Conservation (phyloP, 2,888 invertebrate genomes). For the Lamellibrachia columna region DNA sequence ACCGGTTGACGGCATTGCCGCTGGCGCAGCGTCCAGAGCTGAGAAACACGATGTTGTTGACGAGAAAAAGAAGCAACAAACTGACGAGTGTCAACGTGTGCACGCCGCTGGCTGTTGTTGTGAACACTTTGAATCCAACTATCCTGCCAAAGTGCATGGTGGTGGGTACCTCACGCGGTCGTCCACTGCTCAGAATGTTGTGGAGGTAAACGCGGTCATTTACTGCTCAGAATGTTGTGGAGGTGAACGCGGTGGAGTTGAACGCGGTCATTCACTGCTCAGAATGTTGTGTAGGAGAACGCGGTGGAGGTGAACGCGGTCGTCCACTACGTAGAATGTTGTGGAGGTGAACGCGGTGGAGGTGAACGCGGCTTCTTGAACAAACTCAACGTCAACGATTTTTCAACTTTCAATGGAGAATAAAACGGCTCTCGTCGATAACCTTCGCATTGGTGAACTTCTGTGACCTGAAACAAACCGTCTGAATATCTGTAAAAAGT, state of each 20-base stretch:
- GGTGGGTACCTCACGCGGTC: not conserved
- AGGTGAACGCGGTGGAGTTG: not conserved
- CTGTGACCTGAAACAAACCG: conserved; percentile 1
- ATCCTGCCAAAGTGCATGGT: not conserved
- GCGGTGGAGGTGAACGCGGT: not conserved
- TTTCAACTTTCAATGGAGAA: not conserved
- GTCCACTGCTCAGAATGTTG: not conserved
- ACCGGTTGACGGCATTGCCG: not conserved
- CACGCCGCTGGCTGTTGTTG: not conserved
- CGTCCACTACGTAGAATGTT: not conserved
- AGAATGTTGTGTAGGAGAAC: not conserved
- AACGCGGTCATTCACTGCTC: not conserved
- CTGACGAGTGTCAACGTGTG: not conserved
- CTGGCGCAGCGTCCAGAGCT: not conserved
- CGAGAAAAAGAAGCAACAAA: not conserved
- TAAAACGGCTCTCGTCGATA: not conserved
- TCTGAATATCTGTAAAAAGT: not conserved
- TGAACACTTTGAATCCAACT: not conserved
- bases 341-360: not conserved
- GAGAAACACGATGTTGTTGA: not conserved
- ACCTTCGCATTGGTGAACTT: not conserved
- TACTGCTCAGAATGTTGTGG: not conserved
- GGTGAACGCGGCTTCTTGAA: no score
- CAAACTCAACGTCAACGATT: not conserved
- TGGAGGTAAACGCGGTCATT: not conserved